Evolutionary conservation across 2,113 vertebrate genomes (phyloP).

Genomic region (Sander lucioperca): DNA sequence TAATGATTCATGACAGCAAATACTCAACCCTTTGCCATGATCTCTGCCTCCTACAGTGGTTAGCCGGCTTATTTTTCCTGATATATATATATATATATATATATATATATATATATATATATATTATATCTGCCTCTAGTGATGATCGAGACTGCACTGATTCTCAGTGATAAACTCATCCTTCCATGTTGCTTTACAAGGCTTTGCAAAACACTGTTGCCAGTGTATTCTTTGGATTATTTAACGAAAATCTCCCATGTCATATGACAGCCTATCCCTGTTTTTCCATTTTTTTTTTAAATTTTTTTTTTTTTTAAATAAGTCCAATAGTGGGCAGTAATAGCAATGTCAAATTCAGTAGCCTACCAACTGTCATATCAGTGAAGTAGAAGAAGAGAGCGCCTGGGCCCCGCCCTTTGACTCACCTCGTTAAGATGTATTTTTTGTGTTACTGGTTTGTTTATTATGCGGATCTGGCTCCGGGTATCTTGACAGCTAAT

Average conservation of each 20-base stretch:
- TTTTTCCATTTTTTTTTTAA: no score
- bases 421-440: constrained; percentile 47
- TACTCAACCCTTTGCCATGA: no score
- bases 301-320: not conserved
- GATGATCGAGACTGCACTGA: not conserved
- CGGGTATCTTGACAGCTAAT: constrained; percentile 41
- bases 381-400: constrained; percentile 46
- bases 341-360: no score
- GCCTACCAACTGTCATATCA: not conserved
- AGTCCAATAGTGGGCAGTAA: constrained; percentile 24
- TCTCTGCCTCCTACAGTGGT: no score
- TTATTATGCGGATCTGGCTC: constrained; percentile 47
- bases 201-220: not conserved
- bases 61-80: no score
- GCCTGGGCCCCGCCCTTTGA: constrained; percentile 66
- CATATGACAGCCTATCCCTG: not conserved
- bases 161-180: not conserved
- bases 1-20: no score
- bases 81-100: no score
- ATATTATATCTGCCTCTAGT: not conserved
- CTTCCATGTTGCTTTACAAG: not conserved
- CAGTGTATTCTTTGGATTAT: not conserved
- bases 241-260: not conserved
- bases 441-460: constrained; percentile 51
- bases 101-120: not conserved